Conservation (phyloP, 1,140 invertebrate genomes). For the Gonatopus flavifemur region DNA sequence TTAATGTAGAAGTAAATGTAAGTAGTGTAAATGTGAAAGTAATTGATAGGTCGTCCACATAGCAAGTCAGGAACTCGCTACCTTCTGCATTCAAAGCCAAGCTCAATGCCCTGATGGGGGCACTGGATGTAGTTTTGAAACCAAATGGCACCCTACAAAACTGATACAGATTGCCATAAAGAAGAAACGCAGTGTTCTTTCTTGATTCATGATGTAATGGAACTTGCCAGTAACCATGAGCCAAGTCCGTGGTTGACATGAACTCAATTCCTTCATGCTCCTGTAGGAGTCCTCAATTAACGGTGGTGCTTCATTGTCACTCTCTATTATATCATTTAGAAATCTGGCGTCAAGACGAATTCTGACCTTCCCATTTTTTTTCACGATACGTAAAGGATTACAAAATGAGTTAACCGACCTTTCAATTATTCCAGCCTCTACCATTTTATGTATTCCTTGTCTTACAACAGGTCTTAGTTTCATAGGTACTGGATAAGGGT, state of each 20-base stretch:
- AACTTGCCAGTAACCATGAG: conserved; percentile 42
- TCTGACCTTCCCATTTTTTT: no score
- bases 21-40: no score
- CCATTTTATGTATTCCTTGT: no score
- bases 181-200: conserved; percentile 39
- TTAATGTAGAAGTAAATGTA: no score
- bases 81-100: conserved; percentile 3
- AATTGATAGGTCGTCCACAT: conserved; percentile 26
- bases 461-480: no score
- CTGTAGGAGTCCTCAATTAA: conserved; percentile 32
- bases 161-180: conserved; percentile 30
- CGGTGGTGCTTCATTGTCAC: conserved; percentile 30
- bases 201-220: conserved; percentile 25
- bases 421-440: no score
- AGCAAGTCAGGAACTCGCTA: conserved; percentile 13
- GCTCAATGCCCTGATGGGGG: conserved; percentile 27
- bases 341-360: no score
- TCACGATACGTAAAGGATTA: no score
- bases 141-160: conserved; percentile 39
- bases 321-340: conserved; percentile 32
- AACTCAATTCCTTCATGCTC: conserved; percentile 21
- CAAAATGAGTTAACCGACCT: no score
- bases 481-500: no score
- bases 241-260: conserved; percentile 35
- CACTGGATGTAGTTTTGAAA: conserved; percentile 34